Evolutionary conservation across 1,140 invertebrate genomes (phyloP), one percentile per base, ranked within the genome.

Genomic region (Tetraneura akinire): DNA sequence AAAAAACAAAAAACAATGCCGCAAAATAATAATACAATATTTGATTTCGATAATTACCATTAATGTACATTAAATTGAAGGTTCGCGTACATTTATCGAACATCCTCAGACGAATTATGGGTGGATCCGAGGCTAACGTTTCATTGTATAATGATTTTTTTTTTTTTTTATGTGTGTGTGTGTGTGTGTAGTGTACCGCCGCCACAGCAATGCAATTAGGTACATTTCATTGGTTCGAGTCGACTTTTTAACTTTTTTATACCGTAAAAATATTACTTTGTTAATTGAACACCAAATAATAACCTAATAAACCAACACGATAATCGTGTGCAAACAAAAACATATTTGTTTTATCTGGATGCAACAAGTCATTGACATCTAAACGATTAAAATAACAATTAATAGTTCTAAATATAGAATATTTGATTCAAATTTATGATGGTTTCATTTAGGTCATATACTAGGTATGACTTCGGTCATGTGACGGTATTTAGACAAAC

Each of bases 41-140:
- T 51, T n/a, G 23, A 29, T 51, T 51, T 11, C 16, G 18, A 51
- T 29, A n/a, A 32, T 29, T 45, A 51, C 11, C 45, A 16, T 51
- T 51, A 71, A 51, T 9, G 21, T 47, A 47, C 1, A 70, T 23
- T 11, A 47, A 70, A 49, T 18, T 49, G 10, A 70, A 47, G 66
- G 42, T 70, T 70, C 18, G 16, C 45, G 45, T 49, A 49, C 45
- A 26, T 70, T 49, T 70, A 49, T 70, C 66, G 66, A 49, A 49
- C 6, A 49, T 70, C 45, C 49, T n/a, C 23, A n/a, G 66, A 70
- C 45, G 49, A n/a, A n/a, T n/a, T n/a, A 70, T 70, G 45, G 66
- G 42, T 8, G 66, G 45, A 26, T 70, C 26, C 68, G 49, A 32
- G 45, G 45, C 29, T 51, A 70, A 49, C 23, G 68, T 29, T 71